Conservation (phyloP, 2,113 vertebrate genomes). For the Protobothrops flavoviridis region DNA sequence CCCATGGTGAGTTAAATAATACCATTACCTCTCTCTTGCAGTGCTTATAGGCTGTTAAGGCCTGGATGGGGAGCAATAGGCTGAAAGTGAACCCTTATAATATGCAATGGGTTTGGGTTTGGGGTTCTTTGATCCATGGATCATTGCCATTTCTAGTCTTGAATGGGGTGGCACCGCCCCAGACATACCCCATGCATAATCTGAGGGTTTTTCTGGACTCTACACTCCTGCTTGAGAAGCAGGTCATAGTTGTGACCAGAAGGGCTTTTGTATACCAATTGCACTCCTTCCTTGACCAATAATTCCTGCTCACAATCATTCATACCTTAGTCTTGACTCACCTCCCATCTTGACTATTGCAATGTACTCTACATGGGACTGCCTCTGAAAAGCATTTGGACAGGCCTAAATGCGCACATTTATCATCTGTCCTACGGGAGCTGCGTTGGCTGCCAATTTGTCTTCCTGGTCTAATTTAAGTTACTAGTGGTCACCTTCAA, state of each 20-base stretch:
- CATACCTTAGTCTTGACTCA: neutral
- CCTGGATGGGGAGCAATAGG: neutral
- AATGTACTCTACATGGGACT: neutral
- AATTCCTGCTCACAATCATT: neutral
- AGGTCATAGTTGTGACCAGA: neutral
- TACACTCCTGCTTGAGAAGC: neutral
- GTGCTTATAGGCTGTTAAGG: neutral
- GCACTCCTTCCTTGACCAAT: neutral
- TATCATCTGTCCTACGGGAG: neutral
- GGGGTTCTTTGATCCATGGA: neutral
- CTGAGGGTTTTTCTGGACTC: neutral
- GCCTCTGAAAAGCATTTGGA: neutral
- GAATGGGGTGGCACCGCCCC: neutral
- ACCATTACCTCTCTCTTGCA: neutral
- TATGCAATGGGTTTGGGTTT: neutral
- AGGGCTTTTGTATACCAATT: neutral
- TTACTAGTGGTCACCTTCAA: neutral
- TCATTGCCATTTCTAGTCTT: neutral
- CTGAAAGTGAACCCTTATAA: neutral
- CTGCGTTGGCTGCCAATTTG: neutral
- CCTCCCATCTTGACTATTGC: neutral
- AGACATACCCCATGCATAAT: neutral
- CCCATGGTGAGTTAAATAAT: neutral
- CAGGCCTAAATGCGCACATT: neutral
- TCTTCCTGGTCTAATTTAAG: neutral